Evolutionary conservation across 2,113 vertebrate genomes (phyloP), one percentile per base, ranked within the genome.

Genomic region (Ameiurus melas): DNA sequence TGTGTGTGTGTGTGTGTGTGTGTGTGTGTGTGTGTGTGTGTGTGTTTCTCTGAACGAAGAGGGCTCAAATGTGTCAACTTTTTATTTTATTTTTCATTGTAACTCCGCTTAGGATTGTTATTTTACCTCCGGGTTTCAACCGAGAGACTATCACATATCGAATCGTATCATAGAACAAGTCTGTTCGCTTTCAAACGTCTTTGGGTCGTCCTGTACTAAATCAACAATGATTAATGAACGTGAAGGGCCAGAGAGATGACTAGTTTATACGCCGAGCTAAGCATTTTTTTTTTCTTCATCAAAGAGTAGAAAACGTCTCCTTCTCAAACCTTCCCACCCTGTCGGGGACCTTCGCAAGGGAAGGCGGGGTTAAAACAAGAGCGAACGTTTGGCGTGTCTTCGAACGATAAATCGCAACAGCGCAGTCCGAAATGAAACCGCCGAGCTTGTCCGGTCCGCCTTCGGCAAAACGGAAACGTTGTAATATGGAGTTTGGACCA

Each of bases 1-100:
- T 64, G 75, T 87, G 78, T 81, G 51, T 53, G 71, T 17, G 55
- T 57, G 55, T 57, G 55, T 57, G 55, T 22, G 8, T 51, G 43
- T 43, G 43, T 43, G 43, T 43, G 43, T 43, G 43, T 43, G 43
- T 43, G 43, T 47, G 43, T 7, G 43, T 47, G 43, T 47, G 0
- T 1, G 53, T 2, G 53, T 55, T 13, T 55, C 12, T 22, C 77
- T 77, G 77, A 79, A 58, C 71, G 14, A 90, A 77, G 85, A 81
- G 77, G 84, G 83, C 86, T 89, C 58, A 9, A 53, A 80, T 19
- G 60, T 62, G 66, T 60, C 83, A 64, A 53, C 84, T 53, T 83
- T 92, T 85, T 87, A 58, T 84, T 39, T 43, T 43, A 1, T 9
- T 87, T 71, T 22, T 73, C 2, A 20, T 70, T 60, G 58, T 19